These are phyloP conservation scores for Dolichallabes microphthalmus DNA, from an alignment of 2,113 vertebrate genomes.

Conservation along the genomic window DNA sequence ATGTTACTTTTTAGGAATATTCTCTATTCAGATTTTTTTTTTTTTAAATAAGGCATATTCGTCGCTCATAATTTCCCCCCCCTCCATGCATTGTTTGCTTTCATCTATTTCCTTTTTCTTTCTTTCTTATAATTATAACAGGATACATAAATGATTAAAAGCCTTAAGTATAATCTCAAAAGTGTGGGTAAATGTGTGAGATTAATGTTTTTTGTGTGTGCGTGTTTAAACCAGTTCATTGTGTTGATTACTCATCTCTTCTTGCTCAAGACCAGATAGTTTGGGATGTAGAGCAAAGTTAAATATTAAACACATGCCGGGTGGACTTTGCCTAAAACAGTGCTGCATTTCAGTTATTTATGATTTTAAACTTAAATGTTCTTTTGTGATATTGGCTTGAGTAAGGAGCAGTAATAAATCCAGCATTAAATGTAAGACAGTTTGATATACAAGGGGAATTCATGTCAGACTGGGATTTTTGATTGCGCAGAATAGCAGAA, in stretches of 20 bases:
- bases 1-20: slow-evolving; percentile 13
- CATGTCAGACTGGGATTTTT: no score
- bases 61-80: slow-evolving; percentile 54
- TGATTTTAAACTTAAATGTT: background rate
- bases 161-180: background rate
- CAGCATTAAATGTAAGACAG: background rate
- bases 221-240: background rate
- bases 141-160: background rate
- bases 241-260: background rate
- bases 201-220: background rate
- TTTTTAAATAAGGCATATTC: slow-evolving; percentile 49
- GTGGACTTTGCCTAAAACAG: background rate
- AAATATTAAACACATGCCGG: background rate
- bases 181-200: background rate
- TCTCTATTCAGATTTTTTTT: slow-evolving; percentile 1
- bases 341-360: background rate
- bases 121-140: background rate
- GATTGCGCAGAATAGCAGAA: no score
- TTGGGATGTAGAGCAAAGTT: background rate
- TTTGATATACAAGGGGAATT: no score
- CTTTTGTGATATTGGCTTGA: background rate
- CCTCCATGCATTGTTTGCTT: slow-evolving; percentile 45
- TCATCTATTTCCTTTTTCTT: background rate
- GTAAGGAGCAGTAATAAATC: background rate
- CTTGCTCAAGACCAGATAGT: background rate